These are phyloP conservation scores for Tetragonula clypearis DNA, from an alignment of 1,140 invertebrate species.

Conservation along the genomic window DNA sequence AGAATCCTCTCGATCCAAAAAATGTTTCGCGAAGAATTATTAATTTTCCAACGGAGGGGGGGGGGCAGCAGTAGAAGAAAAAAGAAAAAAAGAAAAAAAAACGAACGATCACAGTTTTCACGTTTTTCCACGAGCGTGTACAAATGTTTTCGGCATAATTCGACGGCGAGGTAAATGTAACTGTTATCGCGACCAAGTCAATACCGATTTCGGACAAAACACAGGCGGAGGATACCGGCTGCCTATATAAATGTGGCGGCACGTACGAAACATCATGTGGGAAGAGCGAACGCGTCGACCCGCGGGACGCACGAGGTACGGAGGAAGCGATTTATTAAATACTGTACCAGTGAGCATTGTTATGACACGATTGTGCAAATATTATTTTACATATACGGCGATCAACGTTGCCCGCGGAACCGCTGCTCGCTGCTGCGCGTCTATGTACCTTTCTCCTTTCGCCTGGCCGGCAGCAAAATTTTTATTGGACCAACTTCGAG, in stretches of 20 bases:
- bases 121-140: constrained; percentile 11
- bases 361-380: constrained; percentile 58
- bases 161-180: constrained; percentile 37
- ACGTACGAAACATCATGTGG: constrained; percentile 49
- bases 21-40: not conserved
- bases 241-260: constrained; percentile 55
- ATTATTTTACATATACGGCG: constrained; percentile 59
- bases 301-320: constrained; percentile 10
- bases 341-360: constrained; percentile 53
- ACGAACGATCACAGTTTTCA: constrained; percentile 19
- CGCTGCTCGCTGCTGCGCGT: not conserved
- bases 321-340: constrained; percentile 62
- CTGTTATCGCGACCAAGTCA: constrained; percentile 60
- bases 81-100: not conserved
- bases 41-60: no score
- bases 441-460: no score
- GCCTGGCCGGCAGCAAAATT: no score
- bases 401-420: constrained; percentile 42
- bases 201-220: constrained; percentile 61
- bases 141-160: constrained; percentile 53
- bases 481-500: not conserved
- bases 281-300: not conserved
- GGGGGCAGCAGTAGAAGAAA: no score
- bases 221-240: constrained; percentile 35
- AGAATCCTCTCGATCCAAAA: not conserved